A percentile compares a stretch with the other conserved stretches of the same genome.
phyloP scores from a whole-genome alignment of 2,113 vertebrate genomes.

The Gadus macrocephalus region DNA sequence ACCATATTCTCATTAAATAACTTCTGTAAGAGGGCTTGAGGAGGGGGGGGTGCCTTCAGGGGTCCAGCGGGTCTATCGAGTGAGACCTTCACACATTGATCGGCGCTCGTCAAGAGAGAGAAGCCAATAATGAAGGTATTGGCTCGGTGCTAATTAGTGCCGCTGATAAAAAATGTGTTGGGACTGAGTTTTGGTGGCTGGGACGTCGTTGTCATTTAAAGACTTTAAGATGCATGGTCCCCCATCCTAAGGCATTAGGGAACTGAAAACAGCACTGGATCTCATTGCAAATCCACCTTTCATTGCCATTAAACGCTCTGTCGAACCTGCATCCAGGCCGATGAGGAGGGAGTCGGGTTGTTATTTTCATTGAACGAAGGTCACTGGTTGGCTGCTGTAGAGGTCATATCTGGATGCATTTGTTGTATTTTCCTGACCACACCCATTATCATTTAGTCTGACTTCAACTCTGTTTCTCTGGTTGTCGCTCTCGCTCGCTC shows the following conservation, averaged over 20 bases:
- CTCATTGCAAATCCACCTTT: slow-evolving; percentile 21
- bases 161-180: neutral
- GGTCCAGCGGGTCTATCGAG: slow-evolving; percentile 15
- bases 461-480: neutral
- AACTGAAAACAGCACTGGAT: slow-evolving; percentile 23
- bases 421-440: slow-evolving; percentile 3
- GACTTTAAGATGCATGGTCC: neutral
- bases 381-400: slow-evolving; percentile 9
- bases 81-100: slow-evolving; percentile 30
- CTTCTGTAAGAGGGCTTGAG: slow-evolving; percentile 43
- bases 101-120: slow-evolving; percentile 4
- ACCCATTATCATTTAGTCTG: neutral
- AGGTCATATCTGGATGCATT: slow-evolving; percentile 25
- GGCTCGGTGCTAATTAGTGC: neutral
- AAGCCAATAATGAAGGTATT: slow-evolving; percentile 4
- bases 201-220: neutral
- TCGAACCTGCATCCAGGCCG: slow-evolving; percentile 13
- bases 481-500: neutral
- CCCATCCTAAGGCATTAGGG: neutral
- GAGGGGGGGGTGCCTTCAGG: slow-evolving; percentile 22
- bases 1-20: slow-evolving; percentile 65
- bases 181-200: neutral
- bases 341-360: neutral
- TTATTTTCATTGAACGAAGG: slow-evolving; percentile 38
- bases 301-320: slow-evolving; percentile 30